phyloP scores from a whole-genome alignment of 2,888 invertebrate genomes.

The Lacanobia wlatinum region DNA sequence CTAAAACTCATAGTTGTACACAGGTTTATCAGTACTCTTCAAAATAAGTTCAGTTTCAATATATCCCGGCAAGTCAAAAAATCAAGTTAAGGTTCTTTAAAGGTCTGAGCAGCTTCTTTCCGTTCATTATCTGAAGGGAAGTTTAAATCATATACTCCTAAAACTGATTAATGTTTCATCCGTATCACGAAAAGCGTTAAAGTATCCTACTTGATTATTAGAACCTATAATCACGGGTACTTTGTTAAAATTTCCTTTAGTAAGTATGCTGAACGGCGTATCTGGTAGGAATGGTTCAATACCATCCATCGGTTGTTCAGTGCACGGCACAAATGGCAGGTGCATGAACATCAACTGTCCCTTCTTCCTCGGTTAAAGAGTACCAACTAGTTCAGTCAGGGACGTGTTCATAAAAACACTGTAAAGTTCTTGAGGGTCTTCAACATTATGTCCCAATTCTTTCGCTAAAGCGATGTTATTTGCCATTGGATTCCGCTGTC shows the following conservation, averaged over 20 bases:
- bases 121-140: conserved; percentile 23
- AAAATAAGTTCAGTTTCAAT: conserved; percentile 37
- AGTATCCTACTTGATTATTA: conserved; percentile 64
- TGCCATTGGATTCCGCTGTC: conserved; percentile 41
- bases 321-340: conserved; percentile 30
- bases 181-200: conserved; percentile 21
- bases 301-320: conserved; percentile 37
- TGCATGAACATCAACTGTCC: conserved; percentile 12
- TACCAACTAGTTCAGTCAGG: conserved; percentile 23
- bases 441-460: conserved; percentile 16
- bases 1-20: conserved; percentile 61
- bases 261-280: conserved; percentile 42
- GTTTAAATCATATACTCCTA: conserved; percentile 21
- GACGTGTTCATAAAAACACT: conserved; percentile 23
- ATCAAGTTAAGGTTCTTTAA: conserved; percentile 35
- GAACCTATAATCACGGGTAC: conserved; percentile 67
- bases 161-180: conserved; percentile 13
- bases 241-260: conserved; percentile 55
- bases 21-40: conserved; percentile 36
- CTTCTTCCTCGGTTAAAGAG: conserved; percentile 6
- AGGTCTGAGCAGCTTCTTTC: conserved; percentile 2
- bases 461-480: conserved; percentile 10
- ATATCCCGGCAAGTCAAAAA: conserved; percentile 33
- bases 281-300: conserved; percentile 53
- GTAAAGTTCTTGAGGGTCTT: conserved; percentile 26